Evolutionary conservation across 1,140 invertebrate genomes (phyloP).

Genomic region (Andricus grossulariae): DNA sequence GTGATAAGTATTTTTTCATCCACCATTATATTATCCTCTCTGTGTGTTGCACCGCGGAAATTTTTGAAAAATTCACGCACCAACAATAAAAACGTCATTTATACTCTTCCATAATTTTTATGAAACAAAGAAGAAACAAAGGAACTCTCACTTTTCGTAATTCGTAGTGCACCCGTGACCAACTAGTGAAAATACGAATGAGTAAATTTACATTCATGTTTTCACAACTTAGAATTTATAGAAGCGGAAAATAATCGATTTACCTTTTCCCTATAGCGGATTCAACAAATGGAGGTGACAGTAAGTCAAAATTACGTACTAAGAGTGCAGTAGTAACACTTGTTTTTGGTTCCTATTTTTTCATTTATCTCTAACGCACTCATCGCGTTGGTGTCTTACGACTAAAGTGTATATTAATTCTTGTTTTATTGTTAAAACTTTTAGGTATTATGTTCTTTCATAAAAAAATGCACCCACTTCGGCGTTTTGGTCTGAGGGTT

Average conservation of each 20-base stretch:
- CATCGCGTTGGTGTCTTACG: background rate
- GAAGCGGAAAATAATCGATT: conserved; percentile 66
- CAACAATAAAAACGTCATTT: conserved; percentile 3
- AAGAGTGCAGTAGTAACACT: conserved; percentile 69
- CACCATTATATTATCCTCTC: conserved; percentile 62
- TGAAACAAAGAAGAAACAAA: conserved; percentile 40
- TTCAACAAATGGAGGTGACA: conserved; percentile 89
- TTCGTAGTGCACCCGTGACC: conserved; percentile 51
- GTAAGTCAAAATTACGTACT: conserved; percentile 81
- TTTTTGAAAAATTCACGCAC: conserved; percentile 40
- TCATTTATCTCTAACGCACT: background rate
- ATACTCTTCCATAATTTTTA: conserved; percentile 40
- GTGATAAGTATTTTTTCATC: conserved; percentile 74
- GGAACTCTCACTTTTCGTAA: conserved; percentile 49
- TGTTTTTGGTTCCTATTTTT: conserved; percentile 41
- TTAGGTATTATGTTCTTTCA: no score
- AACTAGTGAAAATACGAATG: conserved; percentile 62
- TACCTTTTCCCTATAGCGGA: conserved; percentile 79
- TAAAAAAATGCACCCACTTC: background rate
- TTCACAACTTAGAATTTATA: conserved; percentile 56
- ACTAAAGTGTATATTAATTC: no score
- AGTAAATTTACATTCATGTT: conserved; percentile 56
- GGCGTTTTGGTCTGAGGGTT: background rate
- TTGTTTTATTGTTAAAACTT: no score
- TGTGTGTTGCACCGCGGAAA: conserved; percentile 45